A percentile compares a stretch with the other conserved stretches of the same genome.
phyloP scores from a whole-genome alignment of 2,113 vertebrate species.

The Bagarius yarrelli region DNA sequence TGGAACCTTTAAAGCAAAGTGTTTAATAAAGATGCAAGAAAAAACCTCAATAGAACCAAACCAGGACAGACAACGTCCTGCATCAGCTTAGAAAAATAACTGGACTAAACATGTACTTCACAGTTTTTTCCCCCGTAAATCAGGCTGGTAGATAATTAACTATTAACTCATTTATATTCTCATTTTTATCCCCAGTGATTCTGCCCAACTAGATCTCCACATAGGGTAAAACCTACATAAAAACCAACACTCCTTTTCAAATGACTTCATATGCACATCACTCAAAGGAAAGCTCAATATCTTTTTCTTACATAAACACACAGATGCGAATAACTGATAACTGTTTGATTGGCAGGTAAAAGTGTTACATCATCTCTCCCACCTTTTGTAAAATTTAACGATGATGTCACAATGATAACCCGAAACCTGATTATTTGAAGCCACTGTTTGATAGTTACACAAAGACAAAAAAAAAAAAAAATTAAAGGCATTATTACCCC shows the following conservation, averaged over 20 bases:
- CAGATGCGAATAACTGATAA: not conserved
- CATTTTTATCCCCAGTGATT: not conserved
- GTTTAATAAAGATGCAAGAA: no score
- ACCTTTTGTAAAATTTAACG: not conserved
- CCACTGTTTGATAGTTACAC: no score
- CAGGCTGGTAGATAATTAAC: not conserved
- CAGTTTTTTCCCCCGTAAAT: not conserved
- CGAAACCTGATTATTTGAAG: not conserved
- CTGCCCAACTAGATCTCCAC: not conserved
- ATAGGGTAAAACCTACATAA: not conserved
- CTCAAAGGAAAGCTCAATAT: not conserved
- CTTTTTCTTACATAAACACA: not conserved
- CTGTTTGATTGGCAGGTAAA: not conserved
- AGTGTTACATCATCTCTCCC: not conserved
- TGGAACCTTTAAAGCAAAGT: not conserved
- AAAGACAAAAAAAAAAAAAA: no score
- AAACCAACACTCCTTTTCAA: not conserved
- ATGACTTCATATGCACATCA: not conserved
- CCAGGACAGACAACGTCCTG: no score
- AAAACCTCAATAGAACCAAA: no score
- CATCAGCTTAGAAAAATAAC: not conserved
- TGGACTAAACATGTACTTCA: not conserved
- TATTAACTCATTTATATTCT: not conserved
- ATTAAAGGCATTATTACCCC: not conserved
- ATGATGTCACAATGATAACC: no score